phyloP scores from a whole-genome alignment of 2,888 invertebrate species.

The Euzetes globulus region DNA sequence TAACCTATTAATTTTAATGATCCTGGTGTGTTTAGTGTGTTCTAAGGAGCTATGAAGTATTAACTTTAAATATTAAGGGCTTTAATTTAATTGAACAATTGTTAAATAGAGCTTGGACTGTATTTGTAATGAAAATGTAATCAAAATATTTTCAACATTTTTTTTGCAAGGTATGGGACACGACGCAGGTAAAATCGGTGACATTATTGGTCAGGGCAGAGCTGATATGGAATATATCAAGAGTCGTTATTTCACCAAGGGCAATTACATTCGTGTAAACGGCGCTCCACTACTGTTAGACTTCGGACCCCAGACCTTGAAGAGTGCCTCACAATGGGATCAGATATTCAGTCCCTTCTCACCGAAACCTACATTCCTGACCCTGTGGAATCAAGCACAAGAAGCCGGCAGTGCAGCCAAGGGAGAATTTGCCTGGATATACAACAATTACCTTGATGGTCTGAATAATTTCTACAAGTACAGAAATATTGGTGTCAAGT shows the following conservation, averaged over 20 bases:
- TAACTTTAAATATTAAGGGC: too few relatives aligned
- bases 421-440: background rate
- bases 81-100: too few relatives aligned
- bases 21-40: too few relatives aligned
- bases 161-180: background rate
- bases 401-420: background rate
- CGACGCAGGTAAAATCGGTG: background rate
- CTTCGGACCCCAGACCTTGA: background rate
- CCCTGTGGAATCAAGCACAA: background rate
- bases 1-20: too few relatives aligned
- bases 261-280: background rate
- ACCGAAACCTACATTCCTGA: background rate
- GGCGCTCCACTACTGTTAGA: background rate
- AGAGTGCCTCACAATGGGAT: background rate
- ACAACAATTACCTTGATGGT: background rate
- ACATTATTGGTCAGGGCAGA: background rate
- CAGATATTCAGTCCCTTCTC: background rate
- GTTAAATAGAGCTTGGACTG: too few relatives aligned
- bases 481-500: background rate
- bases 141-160: too few relatives aligned
- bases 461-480: background rate
- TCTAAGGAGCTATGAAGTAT: too few relatives aligned
- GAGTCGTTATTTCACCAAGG: background rate
- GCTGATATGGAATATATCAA: background rate
- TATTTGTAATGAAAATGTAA: too few relatives aligned